Evolutionary conservation across 2,113 vertebrate species (phyloP), one percentile per base, ranked within the genome.

Genomic region (Empidonax traillii): DNA sequence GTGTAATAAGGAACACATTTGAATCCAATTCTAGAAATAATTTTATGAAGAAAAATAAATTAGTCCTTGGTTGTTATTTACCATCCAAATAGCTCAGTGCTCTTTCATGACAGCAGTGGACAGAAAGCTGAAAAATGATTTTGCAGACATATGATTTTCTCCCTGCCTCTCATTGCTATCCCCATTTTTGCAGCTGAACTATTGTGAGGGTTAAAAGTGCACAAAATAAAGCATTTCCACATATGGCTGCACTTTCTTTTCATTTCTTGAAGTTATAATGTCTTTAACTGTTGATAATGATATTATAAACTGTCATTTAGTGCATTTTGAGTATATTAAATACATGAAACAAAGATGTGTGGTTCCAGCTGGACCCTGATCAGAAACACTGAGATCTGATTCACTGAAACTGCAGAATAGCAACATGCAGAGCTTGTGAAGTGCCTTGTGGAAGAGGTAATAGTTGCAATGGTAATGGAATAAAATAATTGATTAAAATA

Each of bases 1-100:
- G 85, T 99, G 98, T 99, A 99, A 99, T 98, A 98, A 98, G 98
- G 98, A 99, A 98, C 99, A 99, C 97, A 99, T 98, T 99, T 98
- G 97, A 97, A 95, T 95, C 96, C 95, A 87, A 97, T 93, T 97
- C 96, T 90, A 96, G 97, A 98, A 98, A 97, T 97, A 96, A 97
- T 96, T 96, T 96, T 87, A 96, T 77, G 93, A 95, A 93, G 89
- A 95, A 96, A 96, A 97, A 97, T 96, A 96, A 97, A 98, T 97
- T 94, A 97, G 95, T 89, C 94, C 63, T 81, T 4, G 2, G 89
- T 97, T 97, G 95, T 98, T 98, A 97, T 98, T 98, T 97, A 97
- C 97, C 92, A 86, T 98, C 94, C 93, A 96, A 97, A 97, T 83
- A 96, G 90, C 22, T 9, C 91, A 24, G 79, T 74, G 95, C 81